phyloP scores from a whole-genome alignment of 2,888 invertebrate genomes.

The Furcula furcula region DNA sequence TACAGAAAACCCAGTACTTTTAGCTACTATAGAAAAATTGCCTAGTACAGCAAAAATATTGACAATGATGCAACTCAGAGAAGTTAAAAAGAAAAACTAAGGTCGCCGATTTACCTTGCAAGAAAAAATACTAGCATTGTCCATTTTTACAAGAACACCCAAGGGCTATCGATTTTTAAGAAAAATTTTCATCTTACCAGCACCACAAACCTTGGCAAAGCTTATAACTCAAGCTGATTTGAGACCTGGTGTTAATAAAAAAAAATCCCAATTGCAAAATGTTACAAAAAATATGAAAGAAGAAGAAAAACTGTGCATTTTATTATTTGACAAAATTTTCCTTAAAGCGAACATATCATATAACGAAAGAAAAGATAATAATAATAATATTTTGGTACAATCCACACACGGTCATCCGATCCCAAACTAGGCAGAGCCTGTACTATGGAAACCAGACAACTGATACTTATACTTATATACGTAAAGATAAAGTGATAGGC shows the following conservation, averaged over 20 bases:
- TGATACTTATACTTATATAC: too few relatives aligned
- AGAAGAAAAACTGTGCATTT: conserved; percentile 13
- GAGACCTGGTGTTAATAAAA: conserved; percentile 22
- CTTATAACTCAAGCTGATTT: conserved; percentile 12
- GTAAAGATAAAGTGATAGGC: conserved; percentile 24
- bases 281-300: conserved; percentile 17
- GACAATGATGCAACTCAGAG: background rate
- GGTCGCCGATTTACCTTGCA: conserved; percentile 2
- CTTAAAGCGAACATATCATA: conserved; percentile 23
- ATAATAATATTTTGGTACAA: too few relatives aligned
- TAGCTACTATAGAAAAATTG: background rate
- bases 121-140: conserved; percentile 10
- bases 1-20: background rate
- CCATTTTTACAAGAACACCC: conserved; percentile 13
- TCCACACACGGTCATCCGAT: too few relatives aligned
- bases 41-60: background rate
- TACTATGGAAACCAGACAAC: too few relatives aligned
- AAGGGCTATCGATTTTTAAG: conserved; percentile 15
- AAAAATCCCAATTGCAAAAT: conserved; percentile 19
- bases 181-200: too few relatives aligned
- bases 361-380: conserved; percentile 24
- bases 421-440: too few relatives aligned
- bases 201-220: conserved; percentile 14
- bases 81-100: background rate
- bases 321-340: conserved; percentile 33